phyloP scores from a whole-genome alignment of 2,797 vertebrate genomes.

The Ambastaia sidthimunki region DNA sequence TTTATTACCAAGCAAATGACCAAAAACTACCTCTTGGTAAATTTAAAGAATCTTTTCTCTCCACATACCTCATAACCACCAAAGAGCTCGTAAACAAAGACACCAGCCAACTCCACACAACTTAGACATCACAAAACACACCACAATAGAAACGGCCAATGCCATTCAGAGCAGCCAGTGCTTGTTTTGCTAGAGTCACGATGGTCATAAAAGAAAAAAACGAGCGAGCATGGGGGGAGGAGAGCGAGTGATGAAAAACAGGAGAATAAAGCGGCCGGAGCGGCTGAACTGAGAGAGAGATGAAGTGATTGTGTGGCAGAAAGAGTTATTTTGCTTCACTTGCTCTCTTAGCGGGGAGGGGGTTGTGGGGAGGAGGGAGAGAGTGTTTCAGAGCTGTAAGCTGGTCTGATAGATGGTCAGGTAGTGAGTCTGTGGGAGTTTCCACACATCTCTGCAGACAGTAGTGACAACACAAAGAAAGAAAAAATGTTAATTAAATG shows the following conservation, averaged over 20 bases:
- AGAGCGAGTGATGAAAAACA: conserved; percentile 58
- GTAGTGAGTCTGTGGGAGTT: conserved; percentile 15
- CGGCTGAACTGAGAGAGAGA: conserved; percentile 75
- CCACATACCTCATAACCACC: conserved; percentile 51
- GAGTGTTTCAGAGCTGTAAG: conserved; percentile 15
- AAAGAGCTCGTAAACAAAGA: conserved; percentile 70
- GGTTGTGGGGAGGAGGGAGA: not conserved
- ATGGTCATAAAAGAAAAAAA: conserved; percentile 61
- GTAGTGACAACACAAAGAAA: not conserved
- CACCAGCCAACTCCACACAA: conserved; percentile 70
- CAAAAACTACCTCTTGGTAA: not conserved
- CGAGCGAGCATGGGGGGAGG: conserved; percentile 58
- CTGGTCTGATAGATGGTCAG: conserved; percentile 42
- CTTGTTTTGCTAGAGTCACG: conserved; percentile 78
- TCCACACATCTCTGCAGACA: not conserved
- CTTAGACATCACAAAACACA: conserved; percentile 73
- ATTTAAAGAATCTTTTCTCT: conserved; percentile 14
- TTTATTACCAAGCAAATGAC: not conserved
- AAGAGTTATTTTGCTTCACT: conserved; percentile 84
- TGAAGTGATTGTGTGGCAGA: conserved; percentile 79
- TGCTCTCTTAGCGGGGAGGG: conserved; percentile 75
- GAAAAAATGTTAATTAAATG: not conserved
- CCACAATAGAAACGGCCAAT: conserved; percentile 78
- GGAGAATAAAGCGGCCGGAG: conserved; percentile 75
- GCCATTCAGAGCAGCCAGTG: conserved; percentile 74